Base-by-base conservation (phyloP, 2,888 invertebrate species). In the Drosophila formosana region DNA sequence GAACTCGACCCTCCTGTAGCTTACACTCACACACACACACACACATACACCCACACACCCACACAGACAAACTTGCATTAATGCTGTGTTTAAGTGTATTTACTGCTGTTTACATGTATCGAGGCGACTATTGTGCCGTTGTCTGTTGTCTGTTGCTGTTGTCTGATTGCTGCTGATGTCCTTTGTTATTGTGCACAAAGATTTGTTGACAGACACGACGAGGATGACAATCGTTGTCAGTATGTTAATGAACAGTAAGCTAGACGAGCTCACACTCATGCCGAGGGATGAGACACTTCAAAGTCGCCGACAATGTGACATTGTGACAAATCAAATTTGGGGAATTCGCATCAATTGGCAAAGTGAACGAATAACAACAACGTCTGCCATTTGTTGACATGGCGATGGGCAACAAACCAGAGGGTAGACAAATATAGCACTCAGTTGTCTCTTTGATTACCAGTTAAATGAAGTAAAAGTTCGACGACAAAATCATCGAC, bases 241-340 rank as follows among this genome's bases (percentile, higher is more conserved):
- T 75, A 82, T 84, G 72, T 68, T 82, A 87, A 82, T 82, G 69
- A 87, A 69, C 66, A 51, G 49, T 61, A 66, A 83, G 43, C 70
- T 64, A 28, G 39, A 52, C 51, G 28, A 52, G 11, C 47, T 9
- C 11, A 41, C 18, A 18, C 18, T 18, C 18, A 18, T 2, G 18
- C 18, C 18, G 39, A 34, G 34, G 18, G 43, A 60, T 23, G 46
- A 43, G 55, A 47, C 51, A 66, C 67, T 86, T 66, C 75, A 86
- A 82, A 80, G 78, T 45, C 61, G n/a, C 39, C 46, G 64, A 75
- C 66, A 87, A 72, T 66, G 57, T 65, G 58, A 81, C 71, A 87
- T 78, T 66, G 65, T 66, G 64, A 72, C 55, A 82, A 88, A 88
- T 82, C 80, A 66, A 73, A 82, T 72, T 73, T 28, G 63, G 53